Evolutionary conservation across 2,113 vertebrate species (phyloP), one percentile per base, ranked within the genome.

Genomic region (Morone chrysops): DNA sequence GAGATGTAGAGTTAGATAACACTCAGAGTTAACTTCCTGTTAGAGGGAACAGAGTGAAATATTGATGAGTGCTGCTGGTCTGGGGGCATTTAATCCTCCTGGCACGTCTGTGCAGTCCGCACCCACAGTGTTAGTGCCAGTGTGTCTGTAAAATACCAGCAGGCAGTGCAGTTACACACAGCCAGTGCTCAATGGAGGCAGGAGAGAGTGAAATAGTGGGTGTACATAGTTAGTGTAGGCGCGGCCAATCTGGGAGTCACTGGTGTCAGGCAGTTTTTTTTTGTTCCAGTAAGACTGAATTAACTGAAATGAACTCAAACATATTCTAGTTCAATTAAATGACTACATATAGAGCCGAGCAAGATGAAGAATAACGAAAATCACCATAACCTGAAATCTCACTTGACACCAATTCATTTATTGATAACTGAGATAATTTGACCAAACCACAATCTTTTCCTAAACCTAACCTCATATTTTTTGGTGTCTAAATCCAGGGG

Each of bases 101-200:
- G 73, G 74, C 65, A 78, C 36, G 18, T 67, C 65, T 59, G 41
- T 70, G 60, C 73, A 53, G 80, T 41, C 83, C 77, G 80, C 80
- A 86, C 73, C 73, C 77, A 77, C 71, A 60, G 62, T 54, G 72
- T 70, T 43, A 63, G 56, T 40, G 61, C 20, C 67, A 70, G 51
- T 63, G 61, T 65, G 48, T 57, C 43, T 47, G 20, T 51, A 20
- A 61, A 4, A 41, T 31, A 65, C 43, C 14, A 31, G 59, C 60
- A 31, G 20, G 11, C 6, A 20, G 9, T 3, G 56, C 41, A n/a
- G 47, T 18, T 51, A 66, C n/a, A 18, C 20, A 74, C 47, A 61
- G 54, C n/a, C 22, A 36, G 41, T 13, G 41, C 16, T 70, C 38
- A 31, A 5, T 4, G 17, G 6, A 31, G 54, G 7, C 54, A 36